Conservation (phyloP, 2,888 invertebrate species). For the Ennomos fuscantarius region DNA sequence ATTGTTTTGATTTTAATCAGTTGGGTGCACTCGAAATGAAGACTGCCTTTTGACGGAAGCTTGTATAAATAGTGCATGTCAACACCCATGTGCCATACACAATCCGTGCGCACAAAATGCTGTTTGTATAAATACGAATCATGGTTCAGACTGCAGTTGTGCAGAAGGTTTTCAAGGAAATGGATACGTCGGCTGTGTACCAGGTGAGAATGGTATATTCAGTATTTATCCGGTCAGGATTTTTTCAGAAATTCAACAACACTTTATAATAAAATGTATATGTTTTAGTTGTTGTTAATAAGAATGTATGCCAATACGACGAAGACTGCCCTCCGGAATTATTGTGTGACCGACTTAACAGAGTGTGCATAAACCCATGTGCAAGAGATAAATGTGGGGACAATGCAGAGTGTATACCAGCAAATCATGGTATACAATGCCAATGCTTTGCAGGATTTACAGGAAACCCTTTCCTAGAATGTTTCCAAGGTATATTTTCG, state of each 20-base stretch:
- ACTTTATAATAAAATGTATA: background rate
- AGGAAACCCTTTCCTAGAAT: conserved; percentile 92
- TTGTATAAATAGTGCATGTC: conserved; percentile 93
- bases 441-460: conserved; percentile 89
- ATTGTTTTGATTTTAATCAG: conserved; percentile 82
- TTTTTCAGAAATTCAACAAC: background rate
- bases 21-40: conserved; percentile 93
- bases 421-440: conserved; percentile 91
- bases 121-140: conserved; percentile 94
- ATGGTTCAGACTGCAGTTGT: conserved; percentile 94
- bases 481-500: conserved; percentile 82
- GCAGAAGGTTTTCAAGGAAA: conserved; percentile 94
- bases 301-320: conserved; percentile 92
- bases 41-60: conserved; percentile 94
- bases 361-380: conserved; percentile 93
- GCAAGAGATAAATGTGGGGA: conserved; percentile 92
- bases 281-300: conserved; percentile 22
- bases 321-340: conserved; percentile 95
- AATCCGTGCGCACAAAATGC: conserved; percentile 94
- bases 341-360: conserved; percentile 92
- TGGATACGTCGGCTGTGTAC: conserved; percentile 91
- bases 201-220: conserved; percentile 85
- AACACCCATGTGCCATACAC: conserved; percentile 93
- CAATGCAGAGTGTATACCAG: conserved; percentile 91
- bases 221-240: background rate